Evolutionary conservation across 2,797 vertebrate species (phyloP), one percentile per base, ranked within the genome.

Genomic region (Presbytis comata): DNA sequence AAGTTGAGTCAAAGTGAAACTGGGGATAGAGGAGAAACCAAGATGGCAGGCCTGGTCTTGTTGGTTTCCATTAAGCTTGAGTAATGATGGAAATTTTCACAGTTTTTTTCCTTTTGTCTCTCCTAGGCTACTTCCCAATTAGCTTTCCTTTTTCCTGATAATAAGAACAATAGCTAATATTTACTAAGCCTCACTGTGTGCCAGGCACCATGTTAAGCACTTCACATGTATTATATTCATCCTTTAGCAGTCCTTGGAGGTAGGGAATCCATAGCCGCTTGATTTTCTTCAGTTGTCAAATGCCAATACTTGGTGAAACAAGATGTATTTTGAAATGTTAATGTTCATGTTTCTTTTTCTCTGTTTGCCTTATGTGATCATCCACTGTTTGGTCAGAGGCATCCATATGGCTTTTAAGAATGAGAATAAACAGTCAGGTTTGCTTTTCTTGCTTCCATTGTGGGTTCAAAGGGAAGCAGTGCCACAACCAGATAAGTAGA

Each of bases 311-410:
- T 78, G 61, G 36, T 74, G 41, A 94, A 96, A 8, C 46, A 83
- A 95, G 61, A 67, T 57, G 33, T 64, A 55, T 55, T 96, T 91
- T 89, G 55, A 94, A 95, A 83, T 89, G 82, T 57, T 93, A 55
- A 74, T 53, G 6, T 26, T 33, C 59, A 1, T 26, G 59, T 48
- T 88, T 67, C 39, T 97, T 95, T 39, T 67, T 30, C 5, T 44
- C 30, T 0, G 36, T 1, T 93, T 92, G 50, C 41, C 57, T 74
- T 96, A 8, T 36, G 16, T 1, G 1, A 76, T 84, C 16, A 30
- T 19, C 1, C 3, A 33, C 39, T 28, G 17, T 2, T 89, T 89
- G 74, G 57, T 75, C 41, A 91, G 96, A 96, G 17, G 8, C 8
- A 79, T 64, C 13, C 22, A 28, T 6, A 24, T 84, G 87, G 33